These are phyloP conservation scores for Echinarachnius parma DNA, from an alignment of 53 echinoderm and acorn worm species.

Conservation along the genomic window DNA sequence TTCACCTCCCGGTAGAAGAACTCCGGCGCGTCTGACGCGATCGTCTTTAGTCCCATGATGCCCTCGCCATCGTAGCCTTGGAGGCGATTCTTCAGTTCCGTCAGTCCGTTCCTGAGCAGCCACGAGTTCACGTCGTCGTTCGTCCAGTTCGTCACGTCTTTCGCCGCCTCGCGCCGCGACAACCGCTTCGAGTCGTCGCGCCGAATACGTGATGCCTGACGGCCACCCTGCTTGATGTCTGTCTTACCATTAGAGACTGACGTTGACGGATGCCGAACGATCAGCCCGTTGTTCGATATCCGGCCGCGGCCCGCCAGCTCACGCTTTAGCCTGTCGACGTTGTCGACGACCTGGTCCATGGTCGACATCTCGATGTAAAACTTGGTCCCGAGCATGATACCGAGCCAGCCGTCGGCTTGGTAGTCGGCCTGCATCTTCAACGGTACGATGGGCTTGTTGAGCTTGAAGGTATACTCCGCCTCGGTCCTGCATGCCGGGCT, in stretches of 20 bases:
- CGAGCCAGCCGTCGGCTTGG: conserved; percentile 79
- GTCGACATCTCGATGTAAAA: conserved; percentile 53
- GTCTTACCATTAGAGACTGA: background rate
- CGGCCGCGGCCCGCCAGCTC: conserved; percentile 61
- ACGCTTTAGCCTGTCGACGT: conserved; percentile 53
- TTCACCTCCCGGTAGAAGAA: conserved; percentile 70
- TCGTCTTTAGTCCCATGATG: conserved; percentile 54
- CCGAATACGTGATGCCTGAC: too few relatives aligned
- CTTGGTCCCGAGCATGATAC: conserved; percentile 73
- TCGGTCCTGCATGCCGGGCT: conserved; percentile 81
- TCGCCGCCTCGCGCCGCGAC: conserved; percentile 6
- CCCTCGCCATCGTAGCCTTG: conserved; percentile 67
- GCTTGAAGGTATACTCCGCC: conserved; percentile 79
- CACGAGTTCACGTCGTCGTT: conserved; percentile 59
- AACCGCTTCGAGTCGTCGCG: conserved; percentile 17
- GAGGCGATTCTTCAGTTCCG: conserved; percentile 54
- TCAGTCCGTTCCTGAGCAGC: conserved; percentile 51
- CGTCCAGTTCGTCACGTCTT: conserved; percentile 40
- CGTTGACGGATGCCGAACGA: conserved; percentile 3
- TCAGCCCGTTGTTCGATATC: background rate
- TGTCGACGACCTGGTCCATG: conserved; percentile 21
- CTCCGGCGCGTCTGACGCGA: conserved; percentile 63
- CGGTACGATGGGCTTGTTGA: conserved; percentile 63
- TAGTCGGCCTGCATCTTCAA: conserved; percentile 61
- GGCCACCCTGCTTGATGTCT: too few relatives aligned